Percentiles rank a stretch among this genome's conserved stretches.
Evolutionary conservation across 2,797 vertebrate species (phyloP).

Genomic region (Crypturellus tataupa): DNA sequence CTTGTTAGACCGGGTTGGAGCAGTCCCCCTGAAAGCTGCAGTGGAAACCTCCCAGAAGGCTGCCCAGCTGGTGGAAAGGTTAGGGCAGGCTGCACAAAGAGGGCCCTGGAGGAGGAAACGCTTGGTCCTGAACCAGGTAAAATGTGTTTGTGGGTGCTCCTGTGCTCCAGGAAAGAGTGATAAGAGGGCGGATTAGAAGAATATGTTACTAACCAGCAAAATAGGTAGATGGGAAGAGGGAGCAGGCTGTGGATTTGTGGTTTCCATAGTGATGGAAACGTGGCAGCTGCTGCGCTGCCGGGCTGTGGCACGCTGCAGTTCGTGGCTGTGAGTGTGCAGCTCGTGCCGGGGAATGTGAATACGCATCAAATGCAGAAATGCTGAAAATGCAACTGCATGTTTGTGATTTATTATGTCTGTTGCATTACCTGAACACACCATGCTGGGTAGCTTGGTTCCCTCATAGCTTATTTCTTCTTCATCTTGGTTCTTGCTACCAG

Average conservation of each 20-base stretch:
- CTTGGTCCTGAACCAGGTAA: background rate
- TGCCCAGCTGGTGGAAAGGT: background rate
- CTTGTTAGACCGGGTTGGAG: background rate
- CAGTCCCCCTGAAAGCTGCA: background rate
- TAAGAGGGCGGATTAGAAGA: background rate
- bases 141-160: background rate
- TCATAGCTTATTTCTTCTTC: background rate
- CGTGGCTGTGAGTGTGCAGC: background rate
- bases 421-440: background rate
- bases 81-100: background rate
- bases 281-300: background rate
- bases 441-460: background rate
- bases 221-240: background rate
- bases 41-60: background rate
- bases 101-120: background rate
- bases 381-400: background rate
- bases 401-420: background rate
- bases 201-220: background rate
- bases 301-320: conserved; percentile 41
- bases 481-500: background rate
- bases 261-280: conserved; percentile 64
- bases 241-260: conserved; percentile 33
- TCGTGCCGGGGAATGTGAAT: background rate
- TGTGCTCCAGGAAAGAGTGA: background rate
- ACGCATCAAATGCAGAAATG: background rate